Conservation (phyloP, 2,888 invertebrate species). For the Chelonus formosanus region DNA sequence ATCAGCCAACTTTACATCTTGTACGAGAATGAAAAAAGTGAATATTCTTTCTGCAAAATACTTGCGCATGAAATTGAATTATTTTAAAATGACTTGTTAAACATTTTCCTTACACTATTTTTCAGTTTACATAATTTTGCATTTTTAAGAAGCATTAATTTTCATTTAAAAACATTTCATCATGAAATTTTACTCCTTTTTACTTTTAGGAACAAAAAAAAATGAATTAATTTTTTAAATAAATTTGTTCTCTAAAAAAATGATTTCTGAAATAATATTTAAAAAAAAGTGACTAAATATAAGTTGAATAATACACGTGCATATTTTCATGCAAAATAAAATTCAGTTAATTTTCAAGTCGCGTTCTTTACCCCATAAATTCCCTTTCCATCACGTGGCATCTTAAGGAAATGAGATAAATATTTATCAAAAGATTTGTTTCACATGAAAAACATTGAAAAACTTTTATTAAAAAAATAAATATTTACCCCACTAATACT, state of each 20-base stretch:
- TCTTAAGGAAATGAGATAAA: slow-evolving; percentile 39
- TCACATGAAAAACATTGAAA: background rate
- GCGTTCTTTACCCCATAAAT: slow-evolving; percentile 50
- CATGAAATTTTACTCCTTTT: background rate
- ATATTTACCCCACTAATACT: slow-evolving; percentile 74
- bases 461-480: background rate
- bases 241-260: too few species aligned
- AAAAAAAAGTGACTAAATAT: background rate
- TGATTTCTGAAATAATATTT: background rate
- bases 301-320: too few species aligned
- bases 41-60: background rate
- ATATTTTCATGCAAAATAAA: too few species aligned
- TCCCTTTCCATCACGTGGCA: slow-evolving; percentile 47
- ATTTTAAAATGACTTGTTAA: background rate
- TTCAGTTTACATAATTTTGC: too few species aligned
- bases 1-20: background rate
- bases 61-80: slow-evolving; percentile 6
- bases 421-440: background rate
- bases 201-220: background rate
- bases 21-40: slow-evolving; percentile 6
- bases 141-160: too few species aligned
- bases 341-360: slow-evolving; percentile 42
- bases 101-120: too few species aligned
- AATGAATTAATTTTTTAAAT: too few species aligned
- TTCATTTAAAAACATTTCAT: too few species aligned